Percentiles rank a stretch among this genome's conserved stretches.
These are phyloP conservation scores for Maniola hyperantus DNA, from an alignment of 2,888 invertebrate genomes.

Conservation along the genomic window DNA sequence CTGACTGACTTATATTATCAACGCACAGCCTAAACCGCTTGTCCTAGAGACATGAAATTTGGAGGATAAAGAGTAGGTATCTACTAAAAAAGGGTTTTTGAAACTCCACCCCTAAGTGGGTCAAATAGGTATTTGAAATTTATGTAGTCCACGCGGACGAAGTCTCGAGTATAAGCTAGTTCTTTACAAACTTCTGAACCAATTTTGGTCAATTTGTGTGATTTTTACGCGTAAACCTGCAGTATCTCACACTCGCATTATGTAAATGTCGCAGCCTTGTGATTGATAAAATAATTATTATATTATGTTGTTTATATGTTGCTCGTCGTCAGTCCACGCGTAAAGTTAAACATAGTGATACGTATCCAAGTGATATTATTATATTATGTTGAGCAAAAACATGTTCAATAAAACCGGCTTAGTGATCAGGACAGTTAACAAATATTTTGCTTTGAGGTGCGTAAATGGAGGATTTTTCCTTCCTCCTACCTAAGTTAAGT, in stretches of 20 bases:
- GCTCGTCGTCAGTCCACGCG: constrained; percentile 2
- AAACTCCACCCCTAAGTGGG: too few relatives aligned
- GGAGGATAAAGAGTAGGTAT: too few relatives aligned
- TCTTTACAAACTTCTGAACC: too few relatives aligned
- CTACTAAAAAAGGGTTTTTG: too few relatives aligned
- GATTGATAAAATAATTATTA: background rate
- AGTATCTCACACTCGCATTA: background rate
- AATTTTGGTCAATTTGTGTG: too few relatives aligned
- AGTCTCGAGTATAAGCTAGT: too few relatives aligned
- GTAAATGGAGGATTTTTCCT: background rate
- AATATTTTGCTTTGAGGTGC: background rate
- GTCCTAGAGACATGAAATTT: too few relatives aligned
- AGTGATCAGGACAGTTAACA: background rate
- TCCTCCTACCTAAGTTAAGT: background rate
- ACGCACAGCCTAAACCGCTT: too few relatives aligned
- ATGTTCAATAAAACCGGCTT: constrained; percentile 12
- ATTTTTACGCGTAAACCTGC: too few relatives aligned
- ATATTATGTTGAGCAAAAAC: background rate
- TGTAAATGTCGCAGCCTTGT: background rate
- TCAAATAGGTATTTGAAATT: too few relatives aligned
- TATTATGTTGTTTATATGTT: background rate
- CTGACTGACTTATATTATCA: too few relatives aligned
- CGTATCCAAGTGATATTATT: background rate
- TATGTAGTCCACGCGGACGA: too few relatives aligned
- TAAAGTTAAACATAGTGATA: background rate